Conservation (phyloP, 2,797 vertebrate species). For the Passerculus sandwichensis region DNA sequence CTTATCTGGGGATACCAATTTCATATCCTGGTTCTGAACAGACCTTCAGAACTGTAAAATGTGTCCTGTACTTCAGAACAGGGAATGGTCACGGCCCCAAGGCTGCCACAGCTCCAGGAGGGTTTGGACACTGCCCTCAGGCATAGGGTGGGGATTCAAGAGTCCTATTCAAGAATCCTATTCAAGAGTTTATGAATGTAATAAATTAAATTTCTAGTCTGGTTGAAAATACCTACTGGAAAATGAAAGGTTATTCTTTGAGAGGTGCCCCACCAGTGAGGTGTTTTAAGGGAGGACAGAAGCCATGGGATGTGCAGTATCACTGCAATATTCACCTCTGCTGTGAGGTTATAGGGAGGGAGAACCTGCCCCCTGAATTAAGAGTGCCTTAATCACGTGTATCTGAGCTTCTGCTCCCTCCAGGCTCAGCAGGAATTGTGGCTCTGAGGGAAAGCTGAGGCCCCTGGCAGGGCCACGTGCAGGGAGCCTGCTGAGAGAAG, state of each 20-base stretch:
- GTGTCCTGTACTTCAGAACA: neutral
- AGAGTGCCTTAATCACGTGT: neutral
- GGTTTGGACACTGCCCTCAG: neutral
- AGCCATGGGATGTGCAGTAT: neutral
- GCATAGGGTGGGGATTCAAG: neutral
- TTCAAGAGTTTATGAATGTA: neutral
- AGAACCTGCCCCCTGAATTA: neutral
- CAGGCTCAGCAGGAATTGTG: neutral
- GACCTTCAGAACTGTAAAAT: neutral
- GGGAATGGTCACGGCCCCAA: fast-evolving
- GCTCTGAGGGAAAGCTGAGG: neutral
- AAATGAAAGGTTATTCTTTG: neutral
- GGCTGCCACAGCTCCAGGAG: neutral
- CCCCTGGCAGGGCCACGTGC: neutral
- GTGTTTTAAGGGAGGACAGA: neutral
- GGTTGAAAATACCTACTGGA: neutral
- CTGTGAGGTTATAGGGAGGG: neutral
- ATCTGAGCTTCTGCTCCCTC: neutral
- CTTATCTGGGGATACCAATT: neutral
- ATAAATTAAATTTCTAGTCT: neutral
- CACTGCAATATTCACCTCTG: neutral
- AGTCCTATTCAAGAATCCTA: neutral
- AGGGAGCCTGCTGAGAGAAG: neutral
- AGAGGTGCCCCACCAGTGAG: neutral
- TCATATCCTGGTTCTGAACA: neutral